Percentiles rank a stretch among this genome's conserved stretches.
Evolutionary conservation across 2,797 vertebrate species (phyloP).

Genomic region (Rhinophrynus dorsalis): DNA sequence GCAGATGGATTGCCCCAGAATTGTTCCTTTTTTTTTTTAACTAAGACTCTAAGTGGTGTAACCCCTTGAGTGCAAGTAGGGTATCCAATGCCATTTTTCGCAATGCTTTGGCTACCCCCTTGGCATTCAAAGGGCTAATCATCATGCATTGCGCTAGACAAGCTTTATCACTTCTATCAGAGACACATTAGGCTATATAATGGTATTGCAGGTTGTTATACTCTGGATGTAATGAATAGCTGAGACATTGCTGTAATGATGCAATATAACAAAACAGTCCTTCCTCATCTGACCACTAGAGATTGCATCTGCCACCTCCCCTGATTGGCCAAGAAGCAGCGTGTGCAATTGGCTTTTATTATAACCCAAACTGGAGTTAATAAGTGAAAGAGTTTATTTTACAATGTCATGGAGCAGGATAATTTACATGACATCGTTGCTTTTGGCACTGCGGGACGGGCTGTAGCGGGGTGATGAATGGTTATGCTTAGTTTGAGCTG

Average conservation of each 20-base stretch:
- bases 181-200: background rate
- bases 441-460: conserved; percentile 47
- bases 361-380: conserved; percentile 4
- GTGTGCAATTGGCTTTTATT: conserved; percentile 20
- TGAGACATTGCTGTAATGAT: background rate
- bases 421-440: conserved; percentile 35
- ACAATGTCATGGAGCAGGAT: conserved; percentile 25
- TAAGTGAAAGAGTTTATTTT: conserved; percentile 44
- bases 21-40: too few relatives aligned
- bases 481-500: conserved; percentile 48
- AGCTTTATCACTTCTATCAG: background rate
- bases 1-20: too few relatives aligned
- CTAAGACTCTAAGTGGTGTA: too few relatives aligned
- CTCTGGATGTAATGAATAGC: background rate
- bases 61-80: too few relatives aligned
- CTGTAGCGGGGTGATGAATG: conserved; percentile 51
- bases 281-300: conserved; percentile 3
- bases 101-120: too few relatives aligned
- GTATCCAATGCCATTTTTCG: too few relatives aligned
- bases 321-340: background rate
- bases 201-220: background rate
- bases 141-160: background rate
- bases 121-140: too few relatives aligned
- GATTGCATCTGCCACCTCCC: conserved; percentile 20
- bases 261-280: background rate